Evolutionary conservation across 2,113 vertebrate genomes (phyloP).

Genomic region (Erinaceus europaeus): DNA sequence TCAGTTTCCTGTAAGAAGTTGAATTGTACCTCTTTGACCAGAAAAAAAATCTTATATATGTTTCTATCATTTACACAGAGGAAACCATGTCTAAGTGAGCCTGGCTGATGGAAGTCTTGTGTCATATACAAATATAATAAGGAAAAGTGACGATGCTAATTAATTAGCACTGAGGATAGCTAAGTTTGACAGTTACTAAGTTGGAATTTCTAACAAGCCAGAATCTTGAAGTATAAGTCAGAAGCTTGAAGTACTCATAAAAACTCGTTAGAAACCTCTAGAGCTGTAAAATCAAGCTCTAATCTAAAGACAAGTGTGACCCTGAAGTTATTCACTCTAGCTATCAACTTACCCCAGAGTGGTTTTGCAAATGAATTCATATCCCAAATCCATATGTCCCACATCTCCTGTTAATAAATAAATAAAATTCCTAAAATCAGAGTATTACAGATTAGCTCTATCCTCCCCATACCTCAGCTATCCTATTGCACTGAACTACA

Average conservation of each 20-base stretch:
- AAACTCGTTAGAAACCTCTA: not conserved
- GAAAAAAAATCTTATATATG: not conserved
- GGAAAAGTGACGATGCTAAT: constrained; percentile 4
- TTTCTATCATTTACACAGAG: not conserved
- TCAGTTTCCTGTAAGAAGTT: not conserved
- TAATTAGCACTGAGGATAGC: not conserved
- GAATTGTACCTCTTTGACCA: not conserved
- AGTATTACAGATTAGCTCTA: constrained; percentile 40
- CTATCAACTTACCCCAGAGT: constrained; percentile 66
- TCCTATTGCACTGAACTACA: not conserved
- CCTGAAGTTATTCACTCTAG: constrained; percentile 31
- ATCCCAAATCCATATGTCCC: constrained; percentile 64
- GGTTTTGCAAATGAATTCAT: constrained; percentile 68
- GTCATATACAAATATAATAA: too few species aligned
- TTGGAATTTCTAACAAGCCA: constrained; percentile 26
- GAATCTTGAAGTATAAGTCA: constrained; percentile 11
- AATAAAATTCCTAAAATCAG: constrained; percentile 65
- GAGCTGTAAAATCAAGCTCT: not conserved
- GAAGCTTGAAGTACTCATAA: not conserved
- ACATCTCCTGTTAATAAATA: constrained; percentile 72
- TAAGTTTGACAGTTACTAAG: not conserved
- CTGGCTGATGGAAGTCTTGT: not conserved
- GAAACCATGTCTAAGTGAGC: not conserved
- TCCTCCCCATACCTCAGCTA: not conserved
- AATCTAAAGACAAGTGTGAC: not conserved